Conservation (phyloP, 2,888 invertebrate species). For the Zaprionus obscuricornis region DNA sequence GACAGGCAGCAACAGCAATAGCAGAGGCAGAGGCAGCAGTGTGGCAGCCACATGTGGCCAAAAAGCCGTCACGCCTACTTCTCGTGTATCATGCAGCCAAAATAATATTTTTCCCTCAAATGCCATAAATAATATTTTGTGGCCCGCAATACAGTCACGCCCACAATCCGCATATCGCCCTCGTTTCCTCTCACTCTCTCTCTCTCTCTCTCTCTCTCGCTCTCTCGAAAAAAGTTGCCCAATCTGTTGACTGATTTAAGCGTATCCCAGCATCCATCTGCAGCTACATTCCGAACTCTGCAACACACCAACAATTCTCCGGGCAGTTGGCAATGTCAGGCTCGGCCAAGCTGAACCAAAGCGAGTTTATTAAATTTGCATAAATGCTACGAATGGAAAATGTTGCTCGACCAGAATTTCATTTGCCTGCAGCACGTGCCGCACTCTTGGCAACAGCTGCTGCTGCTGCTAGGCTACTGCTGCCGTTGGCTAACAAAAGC, state of each 20-base stretch:
- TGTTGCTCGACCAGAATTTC: conserved; percentile 24
- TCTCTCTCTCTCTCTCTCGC: too few species aligned
- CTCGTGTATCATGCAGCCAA: conserved; percentile 49
- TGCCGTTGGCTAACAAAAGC: conserved; percentile 33
- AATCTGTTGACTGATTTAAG: conserved; percentile 55
- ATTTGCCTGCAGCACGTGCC: conserved; percentile 49
- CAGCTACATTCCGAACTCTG: too few species aligned
- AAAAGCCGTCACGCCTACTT: conserved; percentile 53
- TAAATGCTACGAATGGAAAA: conserved; percentile 65
- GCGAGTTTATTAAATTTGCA: conserved; percentile 80
- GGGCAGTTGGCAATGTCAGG: too few species aligned
- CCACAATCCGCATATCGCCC: too few species aligned
- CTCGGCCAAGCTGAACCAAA: conserved; percentile 6
- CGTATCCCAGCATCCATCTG: conserved; percentile 21
- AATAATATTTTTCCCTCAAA: conserved; percentile 65
- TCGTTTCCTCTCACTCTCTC: too few species aligned
- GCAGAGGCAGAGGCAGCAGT: conserved; percentile 1
- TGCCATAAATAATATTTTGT: conserved; percentile 73
- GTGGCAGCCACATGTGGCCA: conserved; percentile 58
- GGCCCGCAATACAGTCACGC: conserved; percentile 36
- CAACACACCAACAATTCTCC: too few species aligned
- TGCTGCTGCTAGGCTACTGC: conserved; percentile 11
- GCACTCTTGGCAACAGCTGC: conserved; percentile 56
- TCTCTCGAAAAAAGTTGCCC: conserved; percentile 13
- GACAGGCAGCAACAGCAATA: conserved; percentile 48